Conservation (phyloP, 2,888 invertebrate genomes). For the Cotesia congregata region DNA sequence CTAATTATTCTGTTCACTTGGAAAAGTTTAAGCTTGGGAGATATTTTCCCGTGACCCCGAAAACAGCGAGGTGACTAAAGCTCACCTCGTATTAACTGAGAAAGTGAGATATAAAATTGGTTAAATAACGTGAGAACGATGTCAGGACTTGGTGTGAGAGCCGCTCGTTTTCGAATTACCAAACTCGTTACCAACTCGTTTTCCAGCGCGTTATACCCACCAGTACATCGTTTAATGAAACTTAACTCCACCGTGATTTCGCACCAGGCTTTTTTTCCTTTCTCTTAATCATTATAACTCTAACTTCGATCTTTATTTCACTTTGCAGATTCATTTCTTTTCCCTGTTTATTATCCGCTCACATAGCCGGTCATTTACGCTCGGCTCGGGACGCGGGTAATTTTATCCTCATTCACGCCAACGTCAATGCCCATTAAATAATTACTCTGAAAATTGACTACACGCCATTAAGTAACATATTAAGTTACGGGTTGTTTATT, state of each 20-base stretch:
- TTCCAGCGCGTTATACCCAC: constrained; percentile 42
- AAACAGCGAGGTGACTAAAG: background rate
- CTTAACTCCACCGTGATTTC: constrained; percentile 40
- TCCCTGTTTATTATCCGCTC: background rate
- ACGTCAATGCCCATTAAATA: constrained; percentile 5
- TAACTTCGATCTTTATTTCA: background rate
- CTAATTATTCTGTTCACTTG: background rate
- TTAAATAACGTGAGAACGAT: constrained; percentile 43
- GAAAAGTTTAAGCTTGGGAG: background rate
- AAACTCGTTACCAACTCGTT: constrained; percentile 52
- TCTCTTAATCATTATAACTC: constrained; percentile 2
- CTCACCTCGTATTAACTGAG: background rate
- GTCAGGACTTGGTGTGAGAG: constrained; percentile 17
- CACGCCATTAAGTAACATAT: background rate
- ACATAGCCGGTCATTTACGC: background rate
- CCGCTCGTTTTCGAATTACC: constrained; percentile 47
- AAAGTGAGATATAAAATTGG: constrained; percentile 16
- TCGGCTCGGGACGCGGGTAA: background rate
- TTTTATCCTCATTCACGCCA: constrained; percentile 10
- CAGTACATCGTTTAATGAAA: constrained; percentile 30
- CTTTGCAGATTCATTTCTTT: constrained; percentile 10
- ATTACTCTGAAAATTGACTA: background rate
- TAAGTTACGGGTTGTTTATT: background rate
- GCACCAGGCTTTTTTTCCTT: constrained; percentile 18
- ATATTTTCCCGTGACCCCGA: background rate